Percentiles rank a stretch among this genome's conserved stretches.
Evolutionary conservation across 2,797 vertebrate genomes (phyloP).

Genomic region (Sebastes glaucus): DNA sequence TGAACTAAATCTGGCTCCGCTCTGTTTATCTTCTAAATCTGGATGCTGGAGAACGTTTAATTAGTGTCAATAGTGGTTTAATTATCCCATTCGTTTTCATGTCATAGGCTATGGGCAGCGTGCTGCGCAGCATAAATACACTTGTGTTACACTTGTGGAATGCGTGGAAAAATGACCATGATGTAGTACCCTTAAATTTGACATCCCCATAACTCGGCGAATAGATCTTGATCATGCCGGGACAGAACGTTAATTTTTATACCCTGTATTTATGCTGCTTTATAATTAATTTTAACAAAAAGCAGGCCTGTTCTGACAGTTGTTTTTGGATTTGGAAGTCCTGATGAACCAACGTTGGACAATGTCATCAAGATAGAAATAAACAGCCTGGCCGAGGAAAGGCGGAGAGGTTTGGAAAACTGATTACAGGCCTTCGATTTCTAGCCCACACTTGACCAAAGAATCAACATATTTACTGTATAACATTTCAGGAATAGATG

Average conservation of each 20-base stretch:
- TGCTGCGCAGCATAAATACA: constrained; percentile 49
- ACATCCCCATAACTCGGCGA: constrained; percentile 23
- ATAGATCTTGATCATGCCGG: constrained; percentile 47
- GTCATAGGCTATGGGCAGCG: constrained; percentile 47
- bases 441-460: constrained; percentile 71
- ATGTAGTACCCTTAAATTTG: constrained; percentile 47
- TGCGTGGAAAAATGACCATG: constrained; percentile 51
- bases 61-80: constrained; percentile 76
- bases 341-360: constrained; percentile 56
- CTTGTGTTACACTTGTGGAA: constrained; percentile 50
- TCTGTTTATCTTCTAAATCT: constrained; percentile 70
- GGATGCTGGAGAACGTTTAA: constrained; percentile 69
- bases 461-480: constrained; percentile 73
- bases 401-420: constrained; percentile 71
- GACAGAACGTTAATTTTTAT: constrained; percentile 7
- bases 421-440: constrained; percentile 80
- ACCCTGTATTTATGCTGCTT: constrained; percentile 29
- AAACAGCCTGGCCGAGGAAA: constrained; percentile 59
- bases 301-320: constrained; percentile 21
- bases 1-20: constrained; percentile 57
- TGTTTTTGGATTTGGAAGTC: constrained; percentile 25
- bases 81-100: constrained; percentile 76
- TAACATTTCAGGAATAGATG: constrained; percentile 75
- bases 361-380: constrained; percentile 73
- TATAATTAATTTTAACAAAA: constrained; percentile 35